A percentile compares a stretch with the other conserved stretches of the same genome.
phyloP scores from a whole-genome alignment of 1,140 invertebrate species.

The Lordiphosa collinella region DNA sequence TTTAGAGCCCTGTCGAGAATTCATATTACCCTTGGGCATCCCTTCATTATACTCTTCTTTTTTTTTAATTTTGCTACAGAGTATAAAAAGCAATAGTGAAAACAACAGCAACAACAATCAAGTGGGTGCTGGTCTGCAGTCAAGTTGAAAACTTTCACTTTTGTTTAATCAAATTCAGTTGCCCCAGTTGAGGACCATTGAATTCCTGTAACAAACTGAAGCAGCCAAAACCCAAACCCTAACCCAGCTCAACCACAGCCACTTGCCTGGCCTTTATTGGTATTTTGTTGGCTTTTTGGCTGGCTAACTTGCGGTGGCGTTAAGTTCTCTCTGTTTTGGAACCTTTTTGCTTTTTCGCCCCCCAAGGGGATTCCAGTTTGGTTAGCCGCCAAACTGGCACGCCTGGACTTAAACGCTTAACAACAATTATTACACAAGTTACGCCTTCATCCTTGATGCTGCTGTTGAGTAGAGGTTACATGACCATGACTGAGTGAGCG shows the following conservation, averaged over 20 bases:
- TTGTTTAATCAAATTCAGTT: conserved; percentile 74
- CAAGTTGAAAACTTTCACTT: conserved; percentile 69
- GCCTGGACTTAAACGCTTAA: conserved; percentile 75
- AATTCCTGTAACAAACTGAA: conserved; percentile 48
- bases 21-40: no score
- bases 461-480: conserved; percentile 45
- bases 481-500: conserved; percentile 24
- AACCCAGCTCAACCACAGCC: conserved; percentile 21
- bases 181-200: conserved; percentile 61
- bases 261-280: conserved; percentile 27
- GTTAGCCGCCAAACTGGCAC: conserved; percentile 56
- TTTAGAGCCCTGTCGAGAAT: no score
- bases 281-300: conserved; percentile 57
- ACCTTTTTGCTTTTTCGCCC: conserved; percentile 18
- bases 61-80: no score
- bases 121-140: conserved; percentile 30
- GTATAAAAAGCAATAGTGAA: conserved; percentile 43
- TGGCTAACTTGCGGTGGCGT: conserved; percentile 38
- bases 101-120: conserved; percentile 45
- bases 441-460: conserved; percentile 15
- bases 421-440: conserved; percentile 76
- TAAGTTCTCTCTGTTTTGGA: conserved; percentile 37
- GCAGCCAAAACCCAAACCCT: conserved; percentile 5
- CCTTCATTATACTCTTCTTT: no score
- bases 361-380: conserved; percentile 50